These are phyloP conservation scores for Laothoe populi DNA, from an alignment of 2,888 invertebrate genomes.

Conservation along the genomic window DNA sequence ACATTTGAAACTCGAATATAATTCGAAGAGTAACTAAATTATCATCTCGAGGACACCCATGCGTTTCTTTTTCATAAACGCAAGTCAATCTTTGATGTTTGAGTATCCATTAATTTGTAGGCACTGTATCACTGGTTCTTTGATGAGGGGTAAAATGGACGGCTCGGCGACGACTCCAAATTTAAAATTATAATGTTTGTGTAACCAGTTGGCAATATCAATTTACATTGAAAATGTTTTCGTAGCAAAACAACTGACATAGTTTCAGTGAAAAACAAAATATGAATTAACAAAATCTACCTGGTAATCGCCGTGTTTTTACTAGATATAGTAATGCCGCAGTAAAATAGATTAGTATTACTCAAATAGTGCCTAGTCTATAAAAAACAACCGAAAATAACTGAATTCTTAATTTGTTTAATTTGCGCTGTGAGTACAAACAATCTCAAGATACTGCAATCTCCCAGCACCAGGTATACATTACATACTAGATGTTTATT, in stretches of 20 bases:
- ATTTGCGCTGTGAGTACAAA: slow-evolving; percentile 25
- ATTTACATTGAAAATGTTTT: background rate
- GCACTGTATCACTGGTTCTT: background rate
- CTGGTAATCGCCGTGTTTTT: too few species aligned
- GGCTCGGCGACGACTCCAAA: background rate
- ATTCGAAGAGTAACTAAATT: slow-evolving; percentile 36
- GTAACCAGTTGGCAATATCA: background rate
- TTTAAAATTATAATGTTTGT: slow-evolving; percentile 5
- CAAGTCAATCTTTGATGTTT: slow-evolving; percentile 2
- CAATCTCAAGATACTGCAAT: too few species aligned
- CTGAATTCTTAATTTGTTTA: slow-evolving; percentile 2
- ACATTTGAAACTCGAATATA: slow-evolving; percentile 49
- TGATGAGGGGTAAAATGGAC: background rate
- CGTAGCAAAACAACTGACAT: background rate
- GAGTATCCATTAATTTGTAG: background rate
- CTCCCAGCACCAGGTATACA: slow-evolving; percentile 39
- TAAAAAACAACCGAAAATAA: background rate
- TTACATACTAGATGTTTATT: slow-evolving; percentile 10
- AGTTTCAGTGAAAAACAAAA: background rate
- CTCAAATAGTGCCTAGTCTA: background rate
- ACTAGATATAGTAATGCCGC: background rate
- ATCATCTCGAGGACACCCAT: slow-evolving; percentile 28
- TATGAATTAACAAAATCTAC: background rate
- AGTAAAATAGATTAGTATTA: too few species aligned
- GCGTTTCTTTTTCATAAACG: slow-evolving; percentile 38